Conservation (phyloP, 2,888 invertebrate species). For the Lysandra bellargus region DNA sequence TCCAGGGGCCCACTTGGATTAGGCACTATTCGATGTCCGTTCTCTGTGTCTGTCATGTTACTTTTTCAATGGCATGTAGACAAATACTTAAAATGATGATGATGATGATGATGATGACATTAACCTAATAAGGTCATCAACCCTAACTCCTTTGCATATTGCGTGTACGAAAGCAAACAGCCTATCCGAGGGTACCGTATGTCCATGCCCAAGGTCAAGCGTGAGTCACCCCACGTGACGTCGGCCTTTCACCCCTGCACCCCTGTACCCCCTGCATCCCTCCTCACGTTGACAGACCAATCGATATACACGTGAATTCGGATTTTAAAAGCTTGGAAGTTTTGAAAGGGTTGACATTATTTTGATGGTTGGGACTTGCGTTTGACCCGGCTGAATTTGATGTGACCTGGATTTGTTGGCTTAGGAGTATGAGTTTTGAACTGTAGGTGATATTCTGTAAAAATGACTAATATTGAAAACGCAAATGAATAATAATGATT, state of each 20-base stretch:
- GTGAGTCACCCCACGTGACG: constrained; percentile 27
- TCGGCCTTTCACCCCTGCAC: background rate
- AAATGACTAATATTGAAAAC: no score
- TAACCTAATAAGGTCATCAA: background rate
- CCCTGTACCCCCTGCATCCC: background rate
- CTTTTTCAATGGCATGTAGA: no score
- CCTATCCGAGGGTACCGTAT: constrained; percentile 11
- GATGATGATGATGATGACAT: background rate
- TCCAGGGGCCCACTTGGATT: no score
- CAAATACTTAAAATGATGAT: background rate
- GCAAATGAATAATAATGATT: no score
- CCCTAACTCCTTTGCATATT: background rate
- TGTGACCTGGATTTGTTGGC: background rate
- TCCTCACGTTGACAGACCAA: constrained; percentile 2
- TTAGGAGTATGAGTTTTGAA: background rate
- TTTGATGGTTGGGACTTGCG: background rate
- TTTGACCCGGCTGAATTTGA: background rate
- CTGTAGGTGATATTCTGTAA: no score
- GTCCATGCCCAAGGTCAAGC: constrained; percentile 25
- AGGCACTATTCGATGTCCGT: no score
- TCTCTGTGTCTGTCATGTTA: no score
- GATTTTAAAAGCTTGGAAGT: constrained; percentile 9
- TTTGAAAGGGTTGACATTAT: constrained; percentile 8
- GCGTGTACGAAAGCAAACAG: constrained; percentile 10
- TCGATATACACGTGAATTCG: constrained; percentile 22